Evolutionary conservation across 2,797 vertebrate genomes (phyloP).

Genomic region (Coracias cyanogaster): DNA sequence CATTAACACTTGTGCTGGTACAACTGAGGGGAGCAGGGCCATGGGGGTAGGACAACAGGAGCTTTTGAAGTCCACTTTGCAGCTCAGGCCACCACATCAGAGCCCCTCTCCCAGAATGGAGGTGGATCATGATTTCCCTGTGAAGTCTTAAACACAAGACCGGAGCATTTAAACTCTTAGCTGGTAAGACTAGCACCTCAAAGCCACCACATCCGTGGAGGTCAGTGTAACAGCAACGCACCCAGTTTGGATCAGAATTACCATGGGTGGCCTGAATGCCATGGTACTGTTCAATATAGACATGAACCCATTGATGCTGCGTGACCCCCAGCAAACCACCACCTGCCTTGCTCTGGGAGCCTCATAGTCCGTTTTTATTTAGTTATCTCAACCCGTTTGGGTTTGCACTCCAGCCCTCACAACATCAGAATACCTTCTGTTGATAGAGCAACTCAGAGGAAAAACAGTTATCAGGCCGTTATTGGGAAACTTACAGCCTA

Average conservation of each 20-base stretch:
- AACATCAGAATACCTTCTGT: not conserved
- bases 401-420: not conserved
- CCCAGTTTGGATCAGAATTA: not conserved
- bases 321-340: not conserved
- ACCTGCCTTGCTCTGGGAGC: not conserved
- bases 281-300: not conserved
- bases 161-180: not conserved
- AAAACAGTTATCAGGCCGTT: not conserved
- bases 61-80: not conserved
- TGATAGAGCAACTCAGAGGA: not conserved
- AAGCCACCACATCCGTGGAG: not conserved
- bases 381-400: not conserved
- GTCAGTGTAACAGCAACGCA: not conserved
- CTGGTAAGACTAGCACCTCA: not conserved
- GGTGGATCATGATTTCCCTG: not conserved
- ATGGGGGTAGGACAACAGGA: fast-evolving
- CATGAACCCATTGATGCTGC: not conserved
- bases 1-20: not conserved
- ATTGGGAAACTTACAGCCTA: not conserved
- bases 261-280: not conserved
- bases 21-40: not conserved
- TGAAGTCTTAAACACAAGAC: not conserved
- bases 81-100: not conserved
- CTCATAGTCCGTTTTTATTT: not conserved
- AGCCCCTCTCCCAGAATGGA: not conserved